Evolutionary conservation across 2,113 vertebrate species (phyloP).

Genomic region (Lynx canadensis): DNA sequence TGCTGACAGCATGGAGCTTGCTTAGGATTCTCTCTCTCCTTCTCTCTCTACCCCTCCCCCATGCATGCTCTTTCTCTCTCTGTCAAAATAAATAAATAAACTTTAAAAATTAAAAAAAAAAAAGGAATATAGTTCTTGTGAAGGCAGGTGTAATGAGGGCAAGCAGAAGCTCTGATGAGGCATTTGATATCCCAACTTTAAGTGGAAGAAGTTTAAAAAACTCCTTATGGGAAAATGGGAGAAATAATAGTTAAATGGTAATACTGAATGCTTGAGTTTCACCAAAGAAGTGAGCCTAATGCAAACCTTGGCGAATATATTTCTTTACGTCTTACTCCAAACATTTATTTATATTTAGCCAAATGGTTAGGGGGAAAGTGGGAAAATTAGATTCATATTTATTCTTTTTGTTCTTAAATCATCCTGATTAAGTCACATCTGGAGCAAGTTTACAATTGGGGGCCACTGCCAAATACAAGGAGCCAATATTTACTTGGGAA

Average conservation of each 20-base stretch:
- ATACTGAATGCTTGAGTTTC: not conserved
- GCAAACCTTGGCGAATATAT: not conserved
- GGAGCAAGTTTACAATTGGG: conserved; percentile 25
- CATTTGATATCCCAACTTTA: not conserved
- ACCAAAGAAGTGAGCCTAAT: not conserved
- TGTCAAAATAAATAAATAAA: too few relatives aligned
- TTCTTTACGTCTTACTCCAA: not conserved
- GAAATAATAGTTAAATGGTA: not conserved
- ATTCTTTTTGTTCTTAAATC: conserved; percentile 12
- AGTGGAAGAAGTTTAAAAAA: not conserved
- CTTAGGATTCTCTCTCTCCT: too few relatives aligned
- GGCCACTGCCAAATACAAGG: not conserved
- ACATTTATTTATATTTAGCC: conserved; percentile 22
- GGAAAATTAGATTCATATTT: not conserved
- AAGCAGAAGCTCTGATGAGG: not conserved
- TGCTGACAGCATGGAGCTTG: too few relatives aligned
- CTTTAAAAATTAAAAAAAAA: too few relatives aligned
- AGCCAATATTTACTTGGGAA: conserved; percentile 30
- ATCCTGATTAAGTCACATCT: conserved; percentile 57
- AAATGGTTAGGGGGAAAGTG: not conserved
- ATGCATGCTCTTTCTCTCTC: too few relatives aligned
- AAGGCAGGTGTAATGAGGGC: not conserved
- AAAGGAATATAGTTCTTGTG: not conserved
- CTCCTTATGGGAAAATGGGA: not conserved
- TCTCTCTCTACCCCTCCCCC: too few relatives aligned